Percentiles rank a stretch among this genome's conserved stretches.
Conservation (phyloP, 2,888 invertebrate species). For the Fragum whitleyi region DNA sequence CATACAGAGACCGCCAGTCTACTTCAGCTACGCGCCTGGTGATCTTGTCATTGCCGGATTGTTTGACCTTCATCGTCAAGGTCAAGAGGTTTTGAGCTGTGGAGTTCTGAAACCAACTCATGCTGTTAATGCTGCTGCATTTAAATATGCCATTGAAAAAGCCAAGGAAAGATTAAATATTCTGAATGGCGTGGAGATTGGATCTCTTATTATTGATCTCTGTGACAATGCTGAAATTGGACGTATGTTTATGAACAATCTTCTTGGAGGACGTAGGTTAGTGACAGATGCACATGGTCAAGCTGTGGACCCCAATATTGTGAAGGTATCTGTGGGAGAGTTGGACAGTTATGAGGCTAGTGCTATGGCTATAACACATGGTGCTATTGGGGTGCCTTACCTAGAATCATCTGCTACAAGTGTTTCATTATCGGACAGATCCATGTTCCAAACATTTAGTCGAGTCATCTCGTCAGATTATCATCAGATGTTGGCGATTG, state of each 20-base stretch:
- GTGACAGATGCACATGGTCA: constrained; percentile 62
- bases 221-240: constrained; percentile 72
- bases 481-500: constrained; percentile 76
- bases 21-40: constrained; percentile 71
- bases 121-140: constrained; percentile 75
- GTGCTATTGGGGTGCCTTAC: constrained; percentile 86
- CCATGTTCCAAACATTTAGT: constrained; percentile 72
- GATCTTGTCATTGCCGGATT: constrained; percentile 76
- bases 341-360: constrained; percentile 65
- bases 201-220: constrained; percentile 75
- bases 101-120: constrained; percentile 61
- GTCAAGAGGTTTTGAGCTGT: constrained; percentile 73
- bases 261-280: constrained; percentile 69
- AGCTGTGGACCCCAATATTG: constrained; percentile 70
- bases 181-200: constrained; percentile 70
- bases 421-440: constrained; percentile 49
- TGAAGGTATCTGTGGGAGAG: constrained; percentile 74
- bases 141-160: constrained; percentile 72
- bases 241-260: constrained; percentile 71
- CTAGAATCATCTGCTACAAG: constrained; percentile 74
- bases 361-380: constrained; percentile 84
- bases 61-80: constrained; percentile 71
- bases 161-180: constrained; percentile 56
- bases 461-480: constrained; percentile 75
- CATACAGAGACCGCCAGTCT: constrained; percentile 56